phyloP scores from a whole-genome alignment of 2,113 vertebrate genomes.

The Cephalopterus ornatus region DNA sequence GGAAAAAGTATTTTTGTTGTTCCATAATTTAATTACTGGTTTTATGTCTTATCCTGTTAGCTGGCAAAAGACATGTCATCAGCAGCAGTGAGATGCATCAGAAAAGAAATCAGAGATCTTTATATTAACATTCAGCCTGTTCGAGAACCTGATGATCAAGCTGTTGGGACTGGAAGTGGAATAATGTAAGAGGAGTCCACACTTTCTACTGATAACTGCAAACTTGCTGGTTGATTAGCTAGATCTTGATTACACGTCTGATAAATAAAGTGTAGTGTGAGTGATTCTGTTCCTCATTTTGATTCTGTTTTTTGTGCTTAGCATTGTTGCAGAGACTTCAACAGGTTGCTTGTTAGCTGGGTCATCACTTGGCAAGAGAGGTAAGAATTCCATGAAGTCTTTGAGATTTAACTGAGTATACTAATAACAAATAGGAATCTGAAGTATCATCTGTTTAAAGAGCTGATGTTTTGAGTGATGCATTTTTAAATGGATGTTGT shows the following conservation, averaged over 20 bases:
- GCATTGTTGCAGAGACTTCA: slow-evolving; percentile 91
- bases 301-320: neutral
- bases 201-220: neutral
- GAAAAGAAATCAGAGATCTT: slow-evolving; percentile 92
- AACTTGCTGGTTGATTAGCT: neutral
- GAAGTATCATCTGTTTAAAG: neutral
- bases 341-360: slow-evolving; percentile 94
- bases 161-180: slow-evolving; percentile 88
- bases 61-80: slow-evolving; percentile 92
- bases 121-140: slow-evolving; percentile 89
- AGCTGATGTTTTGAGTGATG: neutral
- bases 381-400: slow-evolving; percentile 67
- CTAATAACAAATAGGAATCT: neutral
- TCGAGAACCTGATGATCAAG: slow-evolving; percentile 86
- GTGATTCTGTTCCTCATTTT: neutral
- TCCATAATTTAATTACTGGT: neutral
- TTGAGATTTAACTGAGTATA: neutral
- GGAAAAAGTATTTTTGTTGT: neutral
- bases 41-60: slow-evolving; percentile 69
- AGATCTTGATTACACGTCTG: neutral
- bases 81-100: slow-evolving; percentile 89
- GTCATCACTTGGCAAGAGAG: slow-evolving; percentile 94
- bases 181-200: slow-evolving; percentile 85
- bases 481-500: neutral
- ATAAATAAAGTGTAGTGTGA: neutral